Conservation (phyloP, 2,113 vertebrate genomes). For the Myrmecophaga tridactyla region DNA sequence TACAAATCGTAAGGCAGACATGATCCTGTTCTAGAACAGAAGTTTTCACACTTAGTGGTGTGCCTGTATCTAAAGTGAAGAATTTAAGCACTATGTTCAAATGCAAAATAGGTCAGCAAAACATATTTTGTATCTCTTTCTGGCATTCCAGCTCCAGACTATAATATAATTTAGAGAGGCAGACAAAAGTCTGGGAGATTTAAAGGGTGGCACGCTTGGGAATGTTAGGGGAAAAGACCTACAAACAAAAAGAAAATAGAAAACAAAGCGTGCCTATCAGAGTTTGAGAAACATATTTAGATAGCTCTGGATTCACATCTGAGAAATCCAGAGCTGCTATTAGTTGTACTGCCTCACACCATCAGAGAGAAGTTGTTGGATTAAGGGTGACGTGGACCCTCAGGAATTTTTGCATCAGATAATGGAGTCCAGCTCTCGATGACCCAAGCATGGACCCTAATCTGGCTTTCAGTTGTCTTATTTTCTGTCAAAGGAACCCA, state of each 20-base stretch:
- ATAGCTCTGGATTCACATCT: not conserved
- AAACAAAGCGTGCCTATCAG: not conserved
- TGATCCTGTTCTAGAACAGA: not conserved
- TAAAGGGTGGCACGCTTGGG: not conserved
- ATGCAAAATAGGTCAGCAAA: not conserved
- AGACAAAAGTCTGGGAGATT: not conserved
- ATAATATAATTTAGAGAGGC: not conserved
- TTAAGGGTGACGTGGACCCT: not conserved
- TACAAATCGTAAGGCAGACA: not conserved
- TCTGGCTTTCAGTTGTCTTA: not conserved
- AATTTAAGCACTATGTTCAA: not conserved
- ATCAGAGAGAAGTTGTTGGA: not conserved
- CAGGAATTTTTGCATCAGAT: not conserved
- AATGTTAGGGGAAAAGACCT: not conserved
- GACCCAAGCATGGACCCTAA: not conserved
- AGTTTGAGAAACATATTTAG: not conserved
- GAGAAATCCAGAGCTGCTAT: not conserved
- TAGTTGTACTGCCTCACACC: fast-evolving
- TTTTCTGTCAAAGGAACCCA: not conserved
- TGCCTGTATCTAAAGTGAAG: not conserved
- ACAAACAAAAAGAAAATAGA: not conserved
- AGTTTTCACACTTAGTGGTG: not conserved
- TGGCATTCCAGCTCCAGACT: not conserved
- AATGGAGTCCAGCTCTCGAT: not conserved
- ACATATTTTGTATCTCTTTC: not conserved